phyloP scores from a whole-genome alignment of 2,888 invertebrate genomes.

The Drosophila anomelani region DNA sequence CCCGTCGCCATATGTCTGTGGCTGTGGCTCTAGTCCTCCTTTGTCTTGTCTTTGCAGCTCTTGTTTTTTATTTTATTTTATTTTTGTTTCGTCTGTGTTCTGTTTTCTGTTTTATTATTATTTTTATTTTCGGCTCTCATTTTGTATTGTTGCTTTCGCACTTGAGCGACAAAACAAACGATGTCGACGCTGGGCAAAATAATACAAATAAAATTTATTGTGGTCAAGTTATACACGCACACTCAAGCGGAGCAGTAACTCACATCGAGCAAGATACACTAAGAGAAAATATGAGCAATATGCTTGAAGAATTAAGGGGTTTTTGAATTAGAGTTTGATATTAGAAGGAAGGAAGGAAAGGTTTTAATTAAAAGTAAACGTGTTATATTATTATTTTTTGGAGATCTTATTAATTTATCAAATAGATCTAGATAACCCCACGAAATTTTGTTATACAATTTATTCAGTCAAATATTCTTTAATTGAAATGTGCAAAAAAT shows the following conservation, averaged over 20 bases:
- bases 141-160: conserved; percentile 32
- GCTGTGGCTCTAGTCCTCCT: not conserved
- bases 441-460: too few relatives aligned
- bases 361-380: not conserved
- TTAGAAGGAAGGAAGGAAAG: not conserved
- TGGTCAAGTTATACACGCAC: conserved; percentile 50
- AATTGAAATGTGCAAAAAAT: not conserved
- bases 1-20: not conserved
- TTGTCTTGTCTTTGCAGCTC: conserved; percentile 2
- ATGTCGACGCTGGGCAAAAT: conserved; percentile 46
- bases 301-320: not conserved
- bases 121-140: conserved; percentile 20
- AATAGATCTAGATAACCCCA: too few relatives aligned
- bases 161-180: conserved; percentile 51
- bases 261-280: conserved; percentile 12
- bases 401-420: too few relatives aligned
- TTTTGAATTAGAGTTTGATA: not conserved
- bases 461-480: not conserved
- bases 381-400: too few relatives aligned
- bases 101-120: conserved; percentile 18
- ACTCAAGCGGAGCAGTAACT: conserved; percentile 16
- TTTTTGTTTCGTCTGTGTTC: not conserved
- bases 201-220: conserved; percentile 68
- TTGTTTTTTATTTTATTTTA: not conserved
- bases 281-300: not conserved